A percentile compares a stretch with the other conserved stretches of the same genome.
Conservation (phyloP, 1,140 invertebrate species). For the Melitaea cinxia region DNA sequence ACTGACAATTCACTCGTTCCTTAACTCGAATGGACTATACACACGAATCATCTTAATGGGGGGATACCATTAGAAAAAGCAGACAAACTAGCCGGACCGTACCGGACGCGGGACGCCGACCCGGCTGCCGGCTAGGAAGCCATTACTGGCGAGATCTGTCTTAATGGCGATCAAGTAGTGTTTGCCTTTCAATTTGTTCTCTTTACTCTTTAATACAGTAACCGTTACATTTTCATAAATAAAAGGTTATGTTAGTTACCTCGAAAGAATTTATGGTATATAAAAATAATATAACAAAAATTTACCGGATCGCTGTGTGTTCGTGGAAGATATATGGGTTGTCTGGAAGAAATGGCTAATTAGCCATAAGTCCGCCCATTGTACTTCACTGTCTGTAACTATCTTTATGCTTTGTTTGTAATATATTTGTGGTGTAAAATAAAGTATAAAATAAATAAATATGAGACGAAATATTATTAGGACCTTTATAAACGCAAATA, state of each 20-base stretch:
- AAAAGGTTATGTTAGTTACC: not conserved
- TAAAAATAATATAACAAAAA: not conserved
- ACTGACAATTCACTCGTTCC: too few species aligned
- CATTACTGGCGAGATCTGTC: constrained; percentile 17
- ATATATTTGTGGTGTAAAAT: too few species aligned
- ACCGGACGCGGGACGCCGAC: not conserved
- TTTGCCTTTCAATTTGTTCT: constrained; percentile 10
- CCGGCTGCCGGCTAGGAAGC: constrained; percentile 5
- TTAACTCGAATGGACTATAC: too few species aligned
- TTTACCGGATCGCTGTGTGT: too few species aligned
- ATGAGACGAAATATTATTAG: too few species aligned
- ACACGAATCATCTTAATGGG: constrained; percentile 25
- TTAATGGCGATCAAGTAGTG: constrained; percentile 21
- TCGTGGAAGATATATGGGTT: too few species aligned
- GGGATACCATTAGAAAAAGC: constrained; percentile 33
- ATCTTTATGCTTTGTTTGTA: too few species aligned
- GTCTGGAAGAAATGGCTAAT: too few species aligned
- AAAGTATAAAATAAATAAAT: too few species aligned
- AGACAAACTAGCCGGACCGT: constrained; percentile 1
- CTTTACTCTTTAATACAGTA: constrained; percentile 3
- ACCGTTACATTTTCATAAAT: constrained; percentile 6
- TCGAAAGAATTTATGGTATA: not conserved
- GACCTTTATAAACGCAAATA: too few species aligned
- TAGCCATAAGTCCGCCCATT: too few species aligned
- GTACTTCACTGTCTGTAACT: too few species aligned